A percentile compares a stretch with the other conserved stretches of the same genome.
Evolutionary conservation across 2,797 vertebrate genomes (phyloP).

Genomic region (Labroides dimidiatus): DNA sequence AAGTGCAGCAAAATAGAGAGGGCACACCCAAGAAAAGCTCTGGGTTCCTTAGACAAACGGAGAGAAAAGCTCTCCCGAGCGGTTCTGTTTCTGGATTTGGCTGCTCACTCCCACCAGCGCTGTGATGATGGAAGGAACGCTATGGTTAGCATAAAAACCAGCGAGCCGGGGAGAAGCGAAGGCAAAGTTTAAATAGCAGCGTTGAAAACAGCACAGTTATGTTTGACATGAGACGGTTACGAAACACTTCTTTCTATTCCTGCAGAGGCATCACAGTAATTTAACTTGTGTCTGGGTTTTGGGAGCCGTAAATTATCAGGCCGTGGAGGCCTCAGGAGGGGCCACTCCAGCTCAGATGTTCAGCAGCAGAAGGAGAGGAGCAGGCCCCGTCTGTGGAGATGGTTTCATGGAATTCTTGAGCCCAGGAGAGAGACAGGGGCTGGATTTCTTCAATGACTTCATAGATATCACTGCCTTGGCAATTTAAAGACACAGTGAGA

Average conservation of each 20-base stretch:
- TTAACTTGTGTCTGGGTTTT: conserved; percentile 58
- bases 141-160: conserved; percentile 53
- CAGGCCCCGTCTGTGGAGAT: not conserved
- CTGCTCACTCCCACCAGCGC: conserved; percentile 34
- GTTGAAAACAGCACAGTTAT: conserved; percentile 55
- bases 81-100: conserved; percentile 63
- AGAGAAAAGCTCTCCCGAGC: conserved; percentile 48
- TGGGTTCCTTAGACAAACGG: conserved; percentile 64
- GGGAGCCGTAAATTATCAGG: conserved; percentile 54
- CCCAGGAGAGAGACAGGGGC: not conserved
- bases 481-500: conserved; percentile 2
- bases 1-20: conserved; percentile 69
- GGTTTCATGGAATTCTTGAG: not conserved
- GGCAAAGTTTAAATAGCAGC: conserved; percentile 62
- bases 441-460: conserved; percentile 18
- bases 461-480: not conserved
- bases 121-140: conserved; percentile 55
- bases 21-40: conserved; percentile 76
- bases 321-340: conserved; percentile 34
- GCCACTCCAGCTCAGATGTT: conserved; percentile 41
- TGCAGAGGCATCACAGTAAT: conserved; percentile 50
- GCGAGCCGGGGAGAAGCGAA: conserved; percentile 42
- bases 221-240: conserved; percentile 63
- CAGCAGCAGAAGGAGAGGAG: conserved; percentile 5
- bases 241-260: conserved; percentile 67